Conservation (phyloP, 64 coral and sea anemone species). For the Pachyseris speciosa region DNA sequence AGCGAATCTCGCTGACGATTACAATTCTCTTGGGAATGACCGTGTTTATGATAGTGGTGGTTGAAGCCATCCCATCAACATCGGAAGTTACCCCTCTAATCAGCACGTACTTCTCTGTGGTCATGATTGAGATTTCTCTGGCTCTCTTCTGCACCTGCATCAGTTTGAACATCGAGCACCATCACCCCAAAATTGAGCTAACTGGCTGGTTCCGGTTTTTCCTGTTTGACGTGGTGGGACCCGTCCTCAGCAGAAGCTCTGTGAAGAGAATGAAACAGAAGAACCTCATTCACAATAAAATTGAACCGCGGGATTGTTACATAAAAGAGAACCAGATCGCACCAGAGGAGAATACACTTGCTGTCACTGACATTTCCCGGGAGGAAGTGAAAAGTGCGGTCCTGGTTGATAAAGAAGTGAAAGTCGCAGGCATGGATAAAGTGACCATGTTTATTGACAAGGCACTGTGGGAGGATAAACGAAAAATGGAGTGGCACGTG, state of each 20-base stretch:
- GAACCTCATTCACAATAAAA: neutral
- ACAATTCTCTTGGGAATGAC: constrained; percentile 85
- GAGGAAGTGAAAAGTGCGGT: neutral
- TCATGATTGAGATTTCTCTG: constrained; percentile 67
- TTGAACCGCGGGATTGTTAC: neutral
- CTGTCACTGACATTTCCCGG: neutral
- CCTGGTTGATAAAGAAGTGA: constrained; percentile 3
- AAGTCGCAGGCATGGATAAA: constrained; percentile 47
- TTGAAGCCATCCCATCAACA: constrained; percentile 77
- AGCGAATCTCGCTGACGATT: constrained; percentile 83
- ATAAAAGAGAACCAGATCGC: constrained; percentile 28
- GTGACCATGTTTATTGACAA: constrained; percentile 41
- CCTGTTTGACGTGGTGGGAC: constrained; percentile 52
- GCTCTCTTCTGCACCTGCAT: constrained; percentile 70
- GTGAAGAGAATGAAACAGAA: neutral
- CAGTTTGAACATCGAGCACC: constrained; percentile 49
- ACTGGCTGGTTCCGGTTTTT: constrained; percentile 33
- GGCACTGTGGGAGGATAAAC: constrained; percentile 12
- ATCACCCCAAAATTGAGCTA: constrained; percentile 57
- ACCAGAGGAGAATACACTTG: neutral
- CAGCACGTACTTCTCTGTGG: constrained; percentile 78
- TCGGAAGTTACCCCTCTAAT: constrained; percentile 81
- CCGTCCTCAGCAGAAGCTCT: neutral
- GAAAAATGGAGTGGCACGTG: constrained; percentile 72
- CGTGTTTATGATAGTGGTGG: constrained; percentile 91